phyloP scores from a whole-genome alignment of 1,140 invertebrate species.

The Laupala kohalensis region DNA sequence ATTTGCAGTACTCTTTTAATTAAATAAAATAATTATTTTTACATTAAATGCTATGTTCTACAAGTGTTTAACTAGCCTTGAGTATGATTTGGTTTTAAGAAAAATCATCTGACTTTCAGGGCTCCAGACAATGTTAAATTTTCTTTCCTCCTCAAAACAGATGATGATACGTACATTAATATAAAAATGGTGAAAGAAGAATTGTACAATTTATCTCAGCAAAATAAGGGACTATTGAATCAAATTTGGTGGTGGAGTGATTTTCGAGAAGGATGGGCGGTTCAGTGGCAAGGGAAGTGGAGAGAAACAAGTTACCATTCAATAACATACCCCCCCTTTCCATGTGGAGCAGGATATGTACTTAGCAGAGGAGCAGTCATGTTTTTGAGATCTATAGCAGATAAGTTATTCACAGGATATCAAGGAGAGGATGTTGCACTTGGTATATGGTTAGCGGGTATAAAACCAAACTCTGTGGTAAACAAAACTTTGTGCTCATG shows the following conservation, averaged over 20 bases:
- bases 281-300: constrained; percentile 16
- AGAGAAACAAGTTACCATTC: constrained; percentile 12
- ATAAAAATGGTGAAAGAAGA: constrained; percentile 5
- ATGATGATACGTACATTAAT: constrained; percentile 18
- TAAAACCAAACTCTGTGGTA: neutral
- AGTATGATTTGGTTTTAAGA: too few relatives aligned
- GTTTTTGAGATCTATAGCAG: constrained; percentile 2
- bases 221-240: neutral
- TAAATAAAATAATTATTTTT: too few relatives aligned
- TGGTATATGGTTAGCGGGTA: constrained; percentile 11
- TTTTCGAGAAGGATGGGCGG: constrained; percentile 16
- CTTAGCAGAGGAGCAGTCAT: constrained; percentile 3
- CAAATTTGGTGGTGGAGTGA: constrained; percentile 14
- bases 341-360: constrained; percentile 18
- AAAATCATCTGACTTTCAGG: constrained; percentile 7
- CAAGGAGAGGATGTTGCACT: constrained; percentile 11
- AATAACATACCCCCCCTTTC: constrained; percentile 17
- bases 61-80: neutral
- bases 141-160: constrained; percentile 17
- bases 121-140: neutral
- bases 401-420: neutral
- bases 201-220: neutral
- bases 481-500: neutral
- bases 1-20: too few relatives aligned
- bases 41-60: neutral